Conservation (phyloP, 2,797 vertebrate species). For the Odontamblyopus lacepedii region DNA sequence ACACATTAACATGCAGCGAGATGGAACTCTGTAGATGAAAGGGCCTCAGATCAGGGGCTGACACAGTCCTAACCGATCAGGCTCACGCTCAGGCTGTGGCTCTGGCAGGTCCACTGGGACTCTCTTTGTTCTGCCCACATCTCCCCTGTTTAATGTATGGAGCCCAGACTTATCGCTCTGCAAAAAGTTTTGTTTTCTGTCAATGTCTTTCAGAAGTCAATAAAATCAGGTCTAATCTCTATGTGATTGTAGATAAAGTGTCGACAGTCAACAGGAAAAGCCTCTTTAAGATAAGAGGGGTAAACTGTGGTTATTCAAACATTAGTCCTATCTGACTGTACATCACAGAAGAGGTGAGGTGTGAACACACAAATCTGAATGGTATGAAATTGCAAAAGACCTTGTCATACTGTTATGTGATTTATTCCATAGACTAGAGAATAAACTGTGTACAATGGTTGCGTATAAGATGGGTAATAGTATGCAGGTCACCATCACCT, state of each 20-base stretch:
- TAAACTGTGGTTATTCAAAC: constrained; percentile 2
- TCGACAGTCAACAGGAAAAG: neutral
- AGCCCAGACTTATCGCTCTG: constrained; percentile 29
- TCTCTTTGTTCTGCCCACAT: constrained; percentile 67
- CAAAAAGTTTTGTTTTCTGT: constrained; percentile 39
- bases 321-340: neutral
- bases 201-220: constrained; percentile 28
- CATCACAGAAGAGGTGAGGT: neutral
- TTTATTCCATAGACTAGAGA: neutral
- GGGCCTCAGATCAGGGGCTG: constrained; percentile 61
- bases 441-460: neutral
- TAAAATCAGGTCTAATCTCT: constrained; percentile 10
- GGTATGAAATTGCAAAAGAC: neutral
- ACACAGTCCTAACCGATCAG: constrained; percentile 61
- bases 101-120: constrained; percentile 56
- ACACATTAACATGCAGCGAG: constrained; percentile 65
- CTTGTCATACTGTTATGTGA: neutral
- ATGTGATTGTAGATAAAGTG: neutral
- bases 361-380: neutral
- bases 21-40: constrained; percentile 64
- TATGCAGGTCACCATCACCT: no score
- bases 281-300: neutral
- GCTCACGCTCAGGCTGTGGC: constrained; percentile 53
- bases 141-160: constrained; percentile 39
- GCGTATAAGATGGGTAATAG: no score